Evolutionary conservation across 2,113 vertebrate genomes (phyloP), one percentile per base, ranked within the genome.

Genomic region (Psittacula cyanocephala): DNA sequence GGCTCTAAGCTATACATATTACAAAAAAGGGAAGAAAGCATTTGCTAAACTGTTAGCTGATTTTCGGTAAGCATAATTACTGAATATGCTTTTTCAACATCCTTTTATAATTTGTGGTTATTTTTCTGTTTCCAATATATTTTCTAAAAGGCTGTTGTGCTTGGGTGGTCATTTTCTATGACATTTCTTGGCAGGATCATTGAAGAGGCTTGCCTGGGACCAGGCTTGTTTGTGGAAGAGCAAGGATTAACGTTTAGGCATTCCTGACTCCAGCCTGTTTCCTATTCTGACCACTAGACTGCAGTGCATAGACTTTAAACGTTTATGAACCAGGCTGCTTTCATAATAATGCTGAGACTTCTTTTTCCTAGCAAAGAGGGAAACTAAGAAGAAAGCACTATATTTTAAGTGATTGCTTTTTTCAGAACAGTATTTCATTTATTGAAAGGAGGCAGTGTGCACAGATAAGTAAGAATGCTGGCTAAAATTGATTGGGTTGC

Each of bases 251-350:
- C n/a, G 17, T 78, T 90, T 80, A 83, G 83, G 41, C 75, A 33
- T 91, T 93, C 59, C 57, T 79, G 47, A 46, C 50, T 94, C 35
- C 55, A 78, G 85, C 17, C 72, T 74, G 31, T 84, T 95, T 91
- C 60, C 41, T 84, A 9, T 91, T 94, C 74, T 92, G 65, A 59
- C 96, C 93, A 59, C 96, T 96, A 97, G 93, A 75, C 87, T 94
- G 94, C 95, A 96, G 87, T 93, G 59, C 70, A 44, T 80, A 85
- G 78, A 35, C 84, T 95, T 77, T 2, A 69, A 79, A 87, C 20
- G 3, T 79, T 68, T 72, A 35, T 65, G 55, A 84, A 77, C 64
- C 57, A 86, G 69, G 10, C 86, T 91, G 55, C 52, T 91, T 96
- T 89, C 69, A 13, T 81, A 84, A 79, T 62, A 57, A 69, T 41